phyloP scores from a whole-genome alignment of 2,113 vertebrate genomes.

The Argyrosomus japonicus region DNA sequence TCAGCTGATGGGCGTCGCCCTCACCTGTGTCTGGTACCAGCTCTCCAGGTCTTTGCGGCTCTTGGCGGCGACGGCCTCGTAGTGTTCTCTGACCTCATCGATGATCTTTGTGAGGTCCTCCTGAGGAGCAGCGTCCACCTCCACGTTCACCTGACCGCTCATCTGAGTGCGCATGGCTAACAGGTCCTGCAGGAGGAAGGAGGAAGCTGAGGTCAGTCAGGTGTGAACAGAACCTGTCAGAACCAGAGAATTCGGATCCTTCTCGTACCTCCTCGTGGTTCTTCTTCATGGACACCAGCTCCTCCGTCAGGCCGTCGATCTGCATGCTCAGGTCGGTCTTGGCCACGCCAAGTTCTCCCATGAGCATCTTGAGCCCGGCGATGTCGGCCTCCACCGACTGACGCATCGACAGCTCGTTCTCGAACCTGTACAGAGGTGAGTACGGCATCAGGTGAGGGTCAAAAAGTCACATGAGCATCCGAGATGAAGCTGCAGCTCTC shows the following conservation, averaged over 20 bases:
- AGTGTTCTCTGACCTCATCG: constrained; percentile 81
- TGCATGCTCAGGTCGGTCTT: constrained; percentile 75
- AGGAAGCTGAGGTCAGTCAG: background rate
- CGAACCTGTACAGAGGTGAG: constrained; percentile 78
- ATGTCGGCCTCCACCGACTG: constrained; percentile 88
- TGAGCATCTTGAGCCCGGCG: constrained; percentile 78
- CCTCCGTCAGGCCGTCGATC: constrained; percentile 65
- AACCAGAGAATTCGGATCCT: too few species aligned
- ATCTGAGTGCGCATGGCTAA: constrained; percentile 50
- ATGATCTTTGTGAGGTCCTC: constrained; percentile 64
- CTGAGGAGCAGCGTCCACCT: constrained; percentile 76
- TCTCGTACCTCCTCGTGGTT: constrained; percentile 61
- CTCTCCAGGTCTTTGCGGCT: constrained; percentile 81
- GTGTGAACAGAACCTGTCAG: background rate
- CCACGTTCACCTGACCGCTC: constrained; percentile 80
- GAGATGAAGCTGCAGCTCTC: too few species aligned
- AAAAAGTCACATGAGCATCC: too few species aligned
- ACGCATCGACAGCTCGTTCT: constrained; percentile 86
- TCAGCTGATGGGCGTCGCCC: too few species aligned
- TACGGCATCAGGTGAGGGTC: background rate
- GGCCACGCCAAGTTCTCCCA: constrained; percentile 79
- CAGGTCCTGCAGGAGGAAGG: constrained; percentile 64
- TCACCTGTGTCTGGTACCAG: constrained; percentile 77
- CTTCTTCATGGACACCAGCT: constrained; percentile 59
- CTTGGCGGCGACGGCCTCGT: constrained; percentile 84